These are phyloP conservation scores for Tachyglossus aculeatus DNA, from an alignment of 2,797 vertebrate species.

Conservation along the genomic window DNA sequence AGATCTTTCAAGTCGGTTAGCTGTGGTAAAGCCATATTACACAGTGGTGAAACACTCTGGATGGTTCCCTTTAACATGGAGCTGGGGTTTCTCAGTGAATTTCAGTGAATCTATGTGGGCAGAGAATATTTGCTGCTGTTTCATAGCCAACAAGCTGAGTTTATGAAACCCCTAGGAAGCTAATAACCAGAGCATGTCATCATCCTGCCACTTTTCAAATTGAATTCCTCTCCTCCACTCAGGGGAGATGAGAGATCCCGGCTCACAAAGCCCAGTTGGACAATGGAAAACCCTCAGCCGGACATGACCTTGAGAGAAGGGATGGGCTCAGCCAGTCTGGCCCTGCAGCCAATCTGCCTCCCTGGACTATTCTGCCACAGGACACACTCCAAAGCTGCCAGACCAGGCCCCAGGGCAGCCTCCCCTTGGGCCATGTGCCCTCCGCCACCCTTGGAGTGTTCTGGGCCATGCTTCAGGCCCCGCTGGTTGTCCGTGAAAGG, in stretches of 20 bases:
- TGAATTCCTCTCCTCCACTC: not conserved
- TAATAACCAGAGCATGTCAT: not conserved
- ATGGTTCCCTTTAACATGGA: fast-evolving
- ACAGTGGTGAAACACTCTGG: not conserved
- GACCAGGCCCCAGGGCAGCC: no score
- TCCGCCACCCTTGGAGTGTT: no score
- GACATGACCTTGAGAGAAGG: slow-evolving; percentile 1
- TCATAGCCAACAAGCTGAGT: slow-evolving; percentile 22
- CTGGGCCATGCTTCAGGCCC: no score
- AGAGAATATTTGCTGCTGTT: slow-evolving; percentile 1
- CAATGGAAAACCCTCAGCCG: not conserved
- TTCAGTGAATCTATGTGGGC: not conserved
- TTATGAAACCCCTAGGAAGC: slow-evolving; percentile 21
- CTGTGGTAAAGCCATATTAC: not conserved
- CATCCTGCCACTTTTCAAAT: not conserved
- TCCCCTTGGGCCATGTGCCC: no score
- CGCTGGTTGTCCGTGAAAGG: no score
- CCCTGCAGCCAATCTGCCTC: no score
- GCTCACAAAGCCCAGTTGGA: not conserved
- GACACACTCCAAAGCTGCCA: no score
- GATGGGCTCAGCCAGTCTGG: no score
- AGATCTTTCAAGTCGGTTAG: not conserved
- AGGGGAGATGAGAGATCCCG: not conserved
- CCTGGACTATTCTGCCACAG: no score
- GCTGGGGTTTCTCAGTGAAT: not conserved